Base-by-base conservation (phyloP, 1,140 invertebrate species). In the Bombus confusus region DNA sequence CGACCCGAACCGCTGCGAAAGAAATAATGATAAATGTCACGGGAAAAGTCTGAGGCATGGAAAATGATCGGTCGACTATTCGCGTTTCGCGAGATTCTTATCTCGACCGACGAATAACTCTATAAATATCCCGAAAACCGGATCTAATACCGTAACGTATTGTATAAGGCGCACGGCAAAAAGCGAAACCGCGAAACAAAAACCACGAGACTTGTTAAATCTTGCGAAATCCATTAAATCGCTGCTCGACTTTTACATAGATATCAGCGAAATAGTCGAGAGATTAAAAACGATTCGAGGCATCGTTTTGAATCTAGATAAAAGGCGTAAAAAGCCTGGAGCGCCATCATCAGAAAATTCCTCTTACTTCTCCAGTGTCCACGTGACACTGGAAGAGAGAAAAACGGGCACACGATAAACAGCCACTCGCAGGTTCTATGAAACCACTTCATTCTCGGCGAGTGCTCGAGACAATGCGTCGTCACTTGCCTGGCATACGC, bases 21-120 rank as follows among this genome's bases (percentile, higher is more conserved):
- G 57, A 80, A 85, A 85, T 85, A 72, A 73, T 73, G 72, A 85
- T 79, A 85, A 85, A 85, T 85, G 83, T 80, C 68, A 85, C 83
- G 77, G 77, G 83, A 85, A 85, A 80, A 84, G 75, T 79, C 75
- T 43, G 75, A 62, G 39, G 66, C 25, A 28, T 57, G 59, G 66
- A 41, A 62, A 85, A 73, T 41, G 76, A 64, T 78, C 31, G 47
- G 8, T 28, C n/a, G 37, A 83, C 69, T 68, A 69, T 52, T 25
- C 41, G 6, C 15, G 25, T 25, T 37, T 12, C n/a, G 15, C 28
- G n/a, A 39, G 73, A 57, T 72, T 31, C 73, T 37, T 82, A 80
- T 80, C 83, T n/a, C 75, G 12, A 31, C 10, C 9, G 5, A 25
- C 22, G 31, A 34, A 72, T 59, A 59, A 76, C 74, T 59, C 52